Base-by-base conservation (phyloP, 2,113 vertebrate species). In the Aphyosemion australe region DNA sequence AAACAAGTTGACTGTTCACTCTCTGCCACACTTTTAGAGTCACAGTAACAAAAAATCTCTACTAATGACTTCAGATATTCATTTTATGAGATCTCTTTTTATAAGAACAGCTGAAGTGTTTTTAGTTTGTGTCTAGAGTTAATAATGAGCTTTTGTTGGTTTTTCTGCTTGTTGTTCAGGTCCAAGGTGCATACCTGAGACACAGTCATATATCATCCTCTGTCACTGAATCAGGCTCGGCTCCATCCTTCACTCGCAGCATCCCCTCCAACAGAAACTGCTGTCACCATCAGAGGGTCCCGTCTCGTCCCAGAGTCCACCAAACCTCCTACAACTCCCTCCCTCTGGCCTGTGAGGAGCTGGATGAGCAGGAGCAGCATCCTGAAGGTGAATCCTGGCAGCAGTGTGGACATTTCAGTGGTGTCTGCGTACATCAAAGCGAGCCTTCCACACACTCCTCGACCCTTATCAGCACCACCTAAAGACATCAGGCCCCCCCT, bases 351-450 rank as follows among this genome's bases (percentile, higher is more conserved):
- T 79, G 56, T 11, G 87, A 53, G 57, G 91, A 85, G 59, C 88
- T 2, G 6, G 83, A 78, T 1, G 81, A 72, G 51, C 13, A 58
- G 18, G 81, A 72, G 51, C 53, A 54, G 45, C 56, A 69, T 26
- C 80, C 68, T 0, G 82, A 93, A 88, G 46, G 89, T 97, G 0
- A 92, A 87, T 12, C 87, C 90, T 37, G 93, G 75, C 13, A 72
- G 82, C 78, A 58, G 59, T 0, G 69, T 94, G 4, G 96, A 99
- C 87, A 84, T 97, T 0, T 94, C 95, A 0, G 94, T 96, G 61
- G 93, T 97, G 63, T 99, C 97, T 0, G 95, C 94, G 0, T 95
- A 97, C 46, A 91, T 94, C 5, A 89, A 86, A n/a, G 87, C 75
- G 60, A 69, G 62, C 50, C 50, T 88, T 20, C 75, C 70, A 20